These are phyloP conservation scores for Castor canadensis DNA, from an alignment of 2,113 vertebrate genomes.

Conservation along the genomic window DNA sequence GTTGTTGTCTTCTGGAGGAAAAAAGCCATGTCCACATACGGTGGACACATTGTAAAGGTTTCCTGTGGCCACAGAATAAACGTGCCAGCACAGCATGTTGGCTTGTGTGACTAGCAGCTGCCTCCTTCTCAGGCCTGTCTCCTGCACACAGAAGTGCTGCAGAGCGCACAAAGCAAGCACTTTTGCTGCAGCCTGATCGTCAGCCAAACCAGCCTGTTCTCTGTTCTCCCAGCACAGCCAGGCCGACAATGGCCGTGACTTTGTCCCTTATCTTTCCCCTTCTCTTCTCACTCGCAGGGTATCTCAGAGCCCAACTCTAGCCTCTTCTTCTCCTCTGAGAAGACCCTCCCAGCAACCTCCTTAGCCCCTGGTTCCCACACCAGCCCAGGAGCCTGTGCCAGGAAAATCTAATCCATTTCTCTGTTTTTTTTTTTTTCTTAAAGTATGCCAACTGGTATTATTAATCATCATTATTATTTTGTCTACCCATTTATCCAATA, in stretches of 20 bases:
- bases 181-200: not conserved
- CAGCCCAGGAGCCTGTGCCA: not conserved
- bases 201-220: not conserved
- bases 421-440: not conserved
- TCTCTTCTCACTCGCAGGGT: not conserved
- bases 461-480: constrained; percentile 12
- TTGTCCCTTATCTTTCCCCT: rapidly evolving
- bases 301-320: not conserved
- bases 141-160: not conserved
- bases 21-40: not conserved
- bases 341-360: not conserved
- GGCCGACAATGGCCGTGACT: rapidly evolving
- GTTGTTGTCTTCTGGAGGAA: not conserved
- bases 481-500: not conserved
- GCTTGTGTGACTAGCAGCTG: not conserved
- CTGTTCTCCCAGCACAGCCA: not conserved
- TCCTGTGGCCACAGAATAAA: not conserved
- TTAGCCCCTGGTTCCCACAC: not conserved
- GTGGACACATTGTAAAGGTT: not conserved
- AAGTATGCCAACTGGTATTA: not conserved
- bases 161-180: not conserved
- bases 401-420: not conserved
- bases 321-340: not conserved
- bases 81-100: not conserved
- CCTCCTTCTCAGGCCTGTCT: not conserved